Evolutionary conservation across 1,140 invertebrate genomes (phyloP).

Genomic region (Lepidurus packardi): DNA sequence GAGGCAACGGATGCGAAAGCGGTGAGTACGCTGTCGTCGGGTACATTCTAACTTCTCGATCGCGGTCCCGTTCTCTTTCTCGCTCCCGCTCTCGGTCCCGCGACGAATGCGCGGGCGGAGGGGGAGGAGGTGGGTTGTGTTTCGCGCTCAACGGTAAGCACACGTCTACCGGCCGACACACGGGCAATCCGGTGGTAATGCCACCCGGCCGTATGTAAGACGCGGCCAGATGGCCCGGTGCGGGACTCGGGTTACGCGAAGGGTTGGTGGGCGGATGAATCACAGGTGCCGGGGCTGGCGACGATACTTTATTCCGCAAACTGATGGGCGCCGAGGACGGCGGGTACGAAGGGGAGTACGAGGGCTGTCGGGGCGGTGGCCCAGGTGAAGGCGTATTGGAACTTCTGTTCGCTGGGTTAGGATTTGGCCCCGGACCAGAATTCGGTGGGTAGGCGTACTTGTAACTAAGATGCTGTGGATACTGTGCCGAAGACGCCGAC

Average conservation of each 20-base stretch:
- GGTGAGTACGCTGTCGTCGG: conserved; percentile 17
- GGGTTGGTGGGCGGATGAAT: conserved; percentile 41
- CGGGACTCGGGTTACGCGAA: conserved; percentile 52
- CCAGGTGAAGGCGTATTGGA: conserved; percentile 42
- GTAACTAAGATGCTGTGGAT: background rate
- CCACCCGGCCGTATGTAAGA: conserved; percentile 56
- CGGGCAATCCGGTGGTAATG: conserved; percentile 55
- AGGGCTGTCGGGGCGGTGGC: conserved; percentile 45
- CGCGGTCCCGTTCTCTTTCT: conserved; percentile 27
- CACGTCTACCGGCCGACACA: conserved; percentile 47
- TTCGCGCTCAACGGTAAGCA: conserved; percentile 61
- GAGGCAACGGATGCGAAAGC: conserved; percentile 25
- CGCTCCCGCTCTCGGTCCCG: conserved; percentile 23
- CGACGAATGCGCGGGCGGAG: conserved; percentile 44
- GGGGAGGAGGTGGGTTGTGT: conserved; percentile 48
- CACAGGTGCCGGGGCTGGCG: conserved; percentile 41
- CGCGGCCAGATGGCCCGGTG: conserved; percentile 69
- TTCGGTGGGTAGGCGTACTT: background rate
- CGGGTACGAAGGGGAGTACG: conserved; percentile 39
- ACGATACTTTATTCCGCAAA: background rate
- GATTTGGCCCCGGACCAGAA: background rate
- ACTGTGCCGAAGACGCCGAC: background rate
- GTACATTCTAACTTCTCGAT: conserved; percentile 19
- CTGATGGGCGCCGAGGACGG: conserved; percentile 40
- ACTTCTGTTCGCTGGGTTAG: conserved; percentile 46